Percentiles rank a stretch among this genome's conserved stretches.
Conservation (phyloP, 2,888 invertebrate genomes). For the Imbricaverruca yamaguchii region DNA sequence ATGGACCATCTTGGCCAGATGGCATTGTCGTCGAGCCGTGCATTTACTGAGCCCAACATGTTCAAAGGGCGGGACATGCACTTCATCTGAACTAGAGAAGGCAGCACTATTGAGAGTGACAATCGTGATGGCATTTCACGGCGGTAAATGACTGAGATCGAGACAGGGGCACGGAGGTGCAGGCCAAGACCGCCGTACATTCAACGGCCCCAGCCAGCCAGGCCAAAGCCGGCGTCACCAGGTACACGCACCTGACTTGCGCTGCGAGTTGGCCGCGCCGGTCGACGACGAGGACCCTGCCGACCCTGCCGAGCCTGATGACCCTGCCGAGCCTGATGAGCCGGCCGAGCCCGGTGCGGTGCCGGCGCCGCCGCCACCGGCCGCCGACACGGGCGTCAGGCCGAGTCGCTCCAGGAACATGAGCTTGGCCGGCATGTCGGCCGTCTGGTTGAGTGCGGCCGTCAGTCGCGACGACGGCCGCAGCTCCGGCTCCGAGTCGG, state of each 20-base stretch:
- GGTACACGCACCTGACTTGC: background rate
- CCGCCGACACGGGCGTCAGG: background rate
- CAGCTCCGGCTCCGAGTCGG: background rate
- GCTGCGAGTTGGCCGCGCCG: background rate
- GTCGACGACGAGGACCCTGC: background rate
- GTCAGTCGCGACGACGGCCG: background rate
- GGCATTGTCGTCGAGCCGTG: no score
- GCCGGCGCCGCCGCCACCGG: background rate
- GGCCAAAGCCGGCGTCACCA: no score
- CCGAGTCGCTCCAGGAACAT: slow-evolving; percentile 13
- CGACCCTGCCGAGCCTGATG: background rate
- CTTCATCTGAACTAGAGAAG: no score
- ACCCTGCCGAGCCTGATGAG: background rate
- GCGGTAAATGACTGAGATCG: no score
- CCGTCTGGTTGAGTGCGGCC: slow-evolving; percentile 5
- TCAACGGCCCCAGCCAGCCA: no score
- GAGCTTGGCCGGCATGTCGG: slow-evolving; percentile 14
- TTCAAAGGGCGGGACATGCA: no score
- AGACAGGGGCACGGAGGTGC: no score
- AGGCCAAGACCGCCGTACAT: no score
- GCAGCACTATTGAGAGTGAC: no score
- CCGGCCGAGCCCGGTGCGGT: background rate
- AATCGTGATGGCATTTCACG: no score
- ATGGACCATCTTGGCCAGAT: no score
- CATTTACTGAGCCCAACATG: no score